Evolutionary conservation across 2,113 vertebrate genomes (phyloP).

Genomic region (Phalacrocorax aristotelis): DNA sequence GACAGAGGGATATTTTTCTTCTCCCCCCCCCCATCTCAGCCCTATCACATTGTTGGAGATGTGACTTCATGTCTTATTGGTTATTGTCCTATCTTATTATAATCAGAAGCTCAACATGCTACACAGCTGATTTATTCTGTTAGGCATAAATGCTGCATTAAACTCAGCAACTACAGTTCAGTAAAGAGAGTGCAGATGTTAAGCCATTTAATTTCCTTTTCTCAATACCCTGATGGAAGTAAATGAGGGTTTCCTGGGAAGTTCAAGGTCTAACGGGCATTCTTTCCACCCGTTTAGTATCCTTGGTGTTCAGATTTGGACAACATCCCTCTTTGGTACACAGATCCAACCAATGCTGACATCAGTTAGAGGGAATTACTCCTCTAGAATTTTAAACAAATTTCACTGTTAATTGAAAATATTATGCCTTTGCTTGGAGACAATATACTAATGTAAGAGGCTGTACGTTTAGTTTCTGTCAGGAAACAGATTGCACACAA

Average conservation of each 20-base stretch:
- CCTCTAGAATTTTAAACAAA: neutral
- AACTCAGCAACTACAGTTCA: neutral
- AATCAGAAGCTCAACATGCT: neutral
- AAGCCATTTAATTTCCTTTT: neutral
- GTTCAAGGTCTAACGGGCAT: neutral
- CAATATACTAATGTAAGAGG: neutral
- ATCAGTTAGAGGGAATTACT: neutral
- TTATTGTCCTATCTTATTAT: neutral
- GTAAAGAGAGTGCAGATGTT: neutral
- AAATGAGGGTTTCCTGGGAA: neutral
- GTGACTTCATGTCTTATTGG: neutral
- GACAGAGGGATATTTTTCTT: neutral
- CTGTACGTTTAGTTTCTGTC: neutral
- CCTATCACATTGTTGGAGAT: neutral
- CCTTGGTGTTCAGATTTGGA: neutral
- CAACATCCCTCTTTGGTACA: neutral
- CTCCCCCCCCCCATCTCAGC: neutral
- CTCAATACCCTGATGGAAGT: neutral
- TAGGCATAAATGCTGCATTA: neutral
- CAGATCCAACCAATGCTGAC: neutral
- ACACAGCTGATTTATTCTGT: neutral
- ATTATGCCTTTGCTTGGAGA: neutral
- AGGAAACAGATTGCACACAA: neutral
- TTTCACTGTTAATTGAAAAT: neutral
- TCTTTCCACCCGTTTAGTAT: neutral